Percentiles rank a stretch among this genome's conserved stretches.
These are phyloP conservation scores for Gallinago solitaria DNA, from an alignment of 2,797 vertebrate species.

Conservation along the genomic window DNA sequence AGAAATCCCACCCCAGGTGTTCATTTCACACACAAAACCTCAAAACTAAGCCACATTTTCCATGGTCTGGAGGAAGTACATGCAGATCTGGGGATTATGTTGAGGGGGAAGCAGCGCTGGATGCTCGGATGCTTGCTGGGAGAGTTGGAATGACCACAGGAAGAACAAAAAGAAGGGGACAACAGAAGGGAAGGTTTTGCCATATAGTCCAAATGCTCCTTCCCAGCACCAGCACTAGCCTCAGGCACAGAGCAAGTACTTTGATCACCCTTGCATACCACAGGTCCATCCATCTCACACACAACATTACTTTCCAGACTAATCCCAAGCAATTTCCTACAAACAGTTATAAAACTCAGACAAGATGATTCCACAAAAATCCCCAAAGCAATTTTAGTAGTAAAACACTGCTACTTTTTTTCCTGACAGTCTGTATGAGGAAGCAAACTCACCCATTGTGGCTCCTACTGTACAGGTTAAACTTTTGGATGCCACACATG, in stretches of 20 bases:
- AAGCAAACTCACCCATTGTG: not conserved
- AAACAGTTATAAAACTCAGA: not conserved
- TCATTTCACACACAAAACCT: rapidly evolving
- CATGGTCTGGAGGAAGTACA: rapidly evolving
- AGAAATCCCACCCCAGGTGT: not conserved
- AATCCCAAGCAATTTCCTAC: constrained; percentile 42
- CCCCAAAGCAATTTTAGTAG: constrained; percentile 7
- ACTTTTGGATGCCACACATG: not conserved
- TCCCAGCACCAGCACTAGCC: not conserved
- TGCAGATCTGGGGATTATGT: not conserved
- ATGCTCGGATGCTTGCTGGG: rapidly evolving
- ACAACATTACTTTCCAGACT: not conserved
- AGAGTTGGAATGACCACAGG: not conserved
- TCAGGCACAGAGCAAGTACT: rapidly evolving
- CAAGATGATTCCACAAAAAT: constrained; percentile 31
- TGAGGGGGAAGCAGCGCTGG: not conserved
- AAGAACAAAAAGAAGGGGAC: not conserved
- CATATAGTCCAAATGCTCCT: not conserved
- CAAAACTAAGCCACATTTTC: not conserved
- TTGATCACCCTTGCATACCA: not conserved
- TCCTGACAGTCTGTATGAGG: not conserved
- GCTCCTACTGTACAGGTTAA: not conserved
- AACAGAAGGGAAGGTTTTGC: not conserved
- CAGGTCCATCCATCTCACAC: not conserved
- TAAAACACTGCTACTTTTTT: not conserved